phyloP scores from a whole-genome alignment of 1,140 invertebrate species.

The Rhyacophila brunnea region DNA sequence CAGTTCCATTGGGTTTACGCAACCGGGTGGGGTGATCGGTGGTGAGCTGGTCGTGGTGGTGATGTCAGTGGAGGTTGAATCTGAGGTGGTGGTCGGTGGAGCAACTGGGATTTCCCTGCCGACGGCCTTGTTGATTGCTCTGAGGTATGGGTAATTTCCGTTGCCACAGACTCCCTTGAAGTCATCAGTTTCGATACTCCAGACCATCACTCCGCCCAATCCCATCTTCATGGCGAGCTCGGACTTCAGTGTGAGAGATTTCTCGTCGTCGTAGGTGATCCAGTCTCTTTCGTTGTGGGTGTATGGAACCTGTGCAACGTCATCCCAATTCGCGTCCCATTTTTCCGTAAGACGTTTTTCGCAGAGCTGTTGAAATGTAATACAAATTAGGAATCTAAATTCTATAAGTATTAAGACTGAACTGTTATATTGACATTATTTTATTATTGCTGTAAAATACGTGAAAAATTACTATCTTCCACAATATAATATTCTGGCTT shows the following conservation, averaged over 20 bases:
- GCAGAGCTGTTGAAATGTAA: no score
- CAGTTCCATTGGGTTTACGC: not conserved
- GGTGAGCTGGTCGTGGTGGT: not conserved
- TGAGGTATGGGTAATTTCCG: constrained; percentile 48
- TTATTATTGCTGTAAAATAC: no score
- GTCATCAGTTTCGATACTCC: constrained; percentile 77
- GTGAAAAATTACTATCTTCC: no score
- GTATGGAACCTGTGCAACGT: constrained; percentile 62
- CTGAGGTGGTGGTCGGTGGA: not conserved
- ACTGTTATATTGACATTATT: no score
- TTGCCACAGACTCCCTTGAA: constrained; percentile 60
- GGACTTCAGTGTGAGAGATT: constrained; percentile 55
- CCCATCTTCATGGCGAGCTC: constrained; percentile 53
- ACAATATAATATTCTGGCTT: no score
- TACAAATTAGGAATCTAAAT: no score
- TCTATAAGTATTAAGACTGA: no score
- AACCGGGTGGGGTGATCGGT: not conserved
- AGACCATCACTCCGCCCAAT: constrained; percentile 63
- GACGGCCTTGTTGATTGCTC: constrained; percentile 40
- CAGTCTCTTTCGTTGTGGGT: constrained; percentile 64
- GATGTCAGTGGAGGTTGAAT: not conserved
- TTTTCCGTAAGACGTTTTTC: constrained; percentile 36
- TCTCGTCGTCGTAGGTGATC: constrained; percentile 72
- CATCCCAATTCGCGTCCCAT: constrained; percentile 44
- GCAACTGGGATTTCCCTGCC: constrained; percentile 2